Base-by-base conservation (phyloP, 2,113 vertebrate genomes). In the Mastomys coucha region DNA sequence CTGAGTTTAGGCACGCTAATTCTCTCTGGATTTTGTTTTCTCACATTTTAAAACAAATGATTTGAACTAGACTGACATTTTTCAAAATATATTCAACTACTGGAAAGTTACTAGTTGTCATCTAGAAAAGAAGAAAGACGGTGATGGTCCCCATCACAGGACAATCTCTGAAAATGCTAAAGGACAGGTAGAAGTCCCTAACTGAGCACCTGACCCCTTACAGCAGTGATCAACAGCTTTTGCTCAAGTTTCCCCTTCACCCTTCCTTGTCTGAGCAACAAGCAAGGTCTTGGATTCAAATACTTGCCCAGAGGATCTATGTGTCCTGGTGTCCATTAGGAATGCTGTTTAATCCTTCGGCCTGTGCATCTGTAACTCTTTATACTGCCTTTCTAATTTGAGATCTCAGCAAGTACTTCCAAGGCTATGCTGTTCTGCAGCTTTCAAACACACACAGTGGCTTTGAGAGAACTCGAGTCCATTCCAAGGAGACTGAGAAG, bases 401-500 rank as follows among this genome's bases (percentile, higher is more conserved):
- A 95, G 51, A 6, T 19, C 45, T 92, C 70, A 13, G 24, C 10
- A 86, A 69, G 51, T 56, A 22, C 39, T 17, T n/a, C 45, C 58
- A 28, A 63, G 73, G 75, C 69, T 45, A 11, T 51, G 89, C 69
- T 70, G 33, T 72, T 19, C 11, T 33, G 12, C 33, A 12, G 88
- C 63, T 67, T 39, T 65, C 78, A 65, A 88, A 42, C 8, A 39
- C 19, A 16, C 0, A 28, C 31, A 56, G 1, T 9, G 13, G n/a
- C 17, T 76, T 22, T 80, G 76, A 2, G 0, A 26, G 80, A 60
- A 26, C 31, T 3, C 2, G 14, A 89, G 20, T 69, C 65, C 78
- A 36, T 76, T 24, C 93, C 77, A 42, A 89, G 91, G 85, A 94
- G 90, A 94, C 45, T 24, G 20, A 4, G 69, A 24, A 19, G 89